Base-by-base conservation (phyloP, 2,888 invertebrate species). In the Phengaris arion region DNA sequence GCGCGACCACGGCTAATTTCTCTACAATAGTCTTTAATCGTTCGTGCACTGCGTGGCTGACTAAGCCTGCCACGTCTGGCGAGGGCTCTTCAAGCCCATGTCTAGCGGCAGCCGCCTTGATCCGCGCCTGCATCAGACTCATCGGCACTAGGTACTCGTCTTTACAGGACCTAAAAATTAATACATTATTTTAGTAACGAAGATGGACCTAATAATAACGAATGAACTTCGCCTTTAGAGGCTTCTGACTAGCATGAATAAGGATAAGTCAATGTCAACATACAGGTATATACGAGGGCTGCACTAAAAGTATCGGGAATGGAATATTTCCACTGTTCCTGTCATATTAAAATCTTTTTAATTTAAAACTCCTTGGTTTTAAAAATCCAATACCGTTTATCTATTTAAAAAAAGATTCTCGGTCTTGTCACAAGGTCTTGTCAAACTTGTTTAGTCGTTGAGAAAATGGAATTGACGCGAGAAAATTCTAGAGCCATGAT, bases 1-100 rank as follows among this genome's bases (percentile, higher is more conserved):
- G 99, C 2, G 99, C 98, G 85, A 98, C 97, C 81, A 97, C 96
- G 74, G 98, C 97, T 82, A 99, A 94, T 90, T 98, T 98, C 92
- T 98, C 98, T 73, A 99, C 94, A 80, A 99, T 90, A 88, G 96
- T 97, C 91, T 98, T 97, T 80, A 99, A 94, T 82, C 98, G 95
- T 88, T 99, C 98, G 89, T 99, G 98, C 45, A 97, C 96, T 8
- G 99, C 99, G 90, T 99, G 99, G 74, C 98, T 98, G 83, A 99
- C 95, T 77, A 99, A 94, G 35, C 97, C 96, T 1, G 97, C 96
- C n/a, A 99, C 97, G 83, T 99, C 99, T 55, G 95, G 90, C 78
- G 96, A 94, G 0, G 98, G 96, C 85, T 98, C 98, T 57, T 98
- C 98, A 76, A 99, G 90, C 5, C 97, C 97, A 84, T 97, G 94